Percentiles rank a stretch among this genome's conserved stretches.
Conservation (phyloP, 1,140 invertebrate genomes). For the Atta cephalotes region DNA sequence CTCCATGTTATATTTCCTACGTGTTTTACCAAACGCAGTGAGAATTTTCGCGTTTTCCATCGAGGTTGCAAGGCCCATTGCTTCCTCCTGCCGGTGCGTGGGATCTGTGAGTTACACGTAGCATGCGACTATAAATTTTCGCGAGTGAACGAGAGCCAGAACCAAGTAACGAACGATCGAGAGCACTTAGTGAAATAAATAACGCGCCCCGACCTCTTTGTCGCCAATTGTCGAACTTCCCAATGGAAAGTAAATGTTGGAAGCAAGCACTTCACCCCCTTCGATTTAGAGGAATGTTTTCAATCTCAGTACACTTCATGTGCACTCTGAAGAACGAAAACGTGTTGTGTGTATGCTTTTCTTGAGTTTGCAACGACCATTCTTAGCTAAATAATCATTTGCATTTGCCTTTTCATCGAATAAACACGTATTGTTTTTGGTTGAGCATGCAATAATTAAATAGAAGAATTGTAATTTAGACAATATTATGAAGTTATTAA, state of each 20-base stretch:
- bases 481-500: neutral
- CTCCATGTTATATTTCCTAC: conserved; percentile 57
- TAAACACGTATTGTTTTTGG: neutral
- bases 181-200: conserved; percentile 85
- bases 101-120: conserved; percentile 71
- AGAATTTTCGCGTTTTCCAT: conserved; percentile 68
- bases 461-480: neutral
- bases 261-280: conserved; percentile 65
- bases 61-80: conserved; percentile 65
- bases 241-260: conserved; percentile 75
- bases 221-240: conserved; percentile 85
- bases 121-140: conserved; percentile 73
- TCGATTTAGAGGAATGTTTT: conserved; percentile 72
- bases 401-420: conserved; percentile 30
- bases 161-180: conserved; percentile 83
- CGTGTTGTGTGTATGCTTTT: neutral
- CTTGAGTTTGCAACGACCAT: neutral
- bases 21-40: conserved; percentile 51
- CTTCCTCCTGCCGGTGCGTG: conserved; percentile 45
- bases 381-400: conserved; percentile 46
- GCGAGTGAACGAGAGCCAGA: conserved; percentile 78
- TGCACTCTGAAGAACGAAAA: conserved; percentile 43
- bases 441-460: neutral
- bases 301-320: conserved; percentile 65
- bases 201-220: conserved; percentile 83